Base-by-base conservation (phyloP, 2,113 vertebrate species). In the Ammospiza nelsoni region DNA sequence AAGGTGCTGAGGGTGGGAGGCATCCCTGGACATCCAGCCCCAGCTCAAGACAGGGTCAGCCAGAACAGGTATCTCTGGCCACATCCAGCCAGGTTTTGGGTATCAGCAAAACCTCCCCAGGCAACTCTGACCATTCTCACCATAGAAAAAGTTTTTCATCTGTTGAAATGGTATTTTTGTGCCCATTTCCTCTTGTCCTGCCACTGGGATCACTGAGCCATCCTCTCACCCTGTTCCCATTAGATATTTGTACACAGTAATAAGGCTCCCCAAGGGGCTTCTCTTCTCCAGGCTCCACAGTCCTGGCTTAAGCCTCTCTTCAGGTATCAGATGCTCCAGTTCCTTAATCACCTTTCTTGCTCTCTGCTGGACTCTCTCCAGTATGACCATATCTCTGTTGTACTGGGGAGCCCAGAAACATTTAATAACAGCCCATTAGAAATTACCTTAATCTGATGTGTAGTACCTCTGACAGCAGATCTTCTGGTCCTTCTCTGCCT, bases 101-200 rank as follows among this genome's bases (percentile, higher is more conserved):
- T 31, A 28, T 15, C 35, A 63, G 15, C 69, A 76, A 29, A 67
- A 16, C 9, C 8, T 48, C 35, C 37, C 19, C 48, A 72, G 51
- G 31, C 33, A 63, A 15, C 8, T 22, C 22, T 84, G 52, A 28
- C 23, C 16, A 11, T 9, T 28, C 25, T 55, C 28, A 35, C 22
- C 1, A 1, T 5, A n/a, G 35, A 43, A 72, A 27, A 16, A 4
- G 2, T 0, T 48, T 43, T 39, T n/a, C 12, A 10, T 72, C 27
- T 27, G 12, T 68, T 91, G 89, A 65, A 78, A 33, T 39, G 11
- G 24, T 10, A 5, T 44, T 75, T 86, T 57, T 39, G 11, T 57
- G 35, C 35, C 23, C 19, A 2, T 25, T 75, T 43, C 58, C 20
- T 73, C 44, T 51, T 57, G 22, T 68, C 23, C 41, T 83, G 48